Conservation (phyloP, 2,113 vertebrate genomes). For the Aepyceros melampus region DNA sequence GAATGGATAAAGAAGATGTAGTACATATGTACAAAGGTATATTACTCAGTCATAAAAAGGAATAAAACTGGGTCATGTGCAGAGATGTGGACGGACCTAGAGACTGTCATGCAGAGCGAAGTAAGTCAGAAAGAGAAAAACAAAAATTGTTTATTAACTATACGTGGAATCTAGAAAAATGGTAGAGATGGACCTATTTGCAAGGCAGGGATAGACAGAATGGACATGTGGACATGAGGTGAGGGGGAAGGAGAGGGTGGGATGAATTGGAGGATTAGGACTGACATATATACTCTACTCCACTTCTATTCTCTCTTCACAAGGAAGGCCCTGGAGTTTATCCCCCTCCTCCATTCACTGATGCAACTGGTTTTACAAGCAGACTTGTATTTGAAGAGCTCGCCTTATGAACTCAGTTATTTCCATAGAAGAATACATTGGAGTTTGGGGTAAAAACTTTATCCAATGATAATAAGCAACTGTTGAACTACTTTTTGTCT, state of each 20-base stretch:
- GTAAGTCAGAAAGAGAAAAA: not conserved
- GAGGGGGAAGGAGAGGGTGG: not conserved
- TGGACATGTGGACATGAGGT: not conserved
- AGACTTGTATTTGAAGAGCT: not conserved
- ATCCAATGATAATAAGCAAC: not conserved
- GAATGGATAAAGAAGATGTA: not conserved
- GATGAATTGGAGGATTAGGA: not conserved
- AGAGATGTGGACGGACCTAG: not conserved
- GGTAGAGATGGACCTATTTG: not conserved
- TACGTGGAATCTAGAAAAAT: not conserved
- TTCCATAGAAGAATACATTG: not conserved
- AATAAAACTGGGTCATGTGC: not conserved
- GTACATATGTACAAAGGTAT: not conserved
- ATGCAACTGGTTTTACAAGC: not conserved
- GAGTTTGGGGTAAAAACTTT: not conserved
- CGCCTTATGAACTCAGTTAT: not conserved
- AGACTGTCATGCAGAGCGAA: not conserved
- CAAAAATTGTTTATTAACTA: not conserved
- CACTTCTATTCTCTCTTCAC: not conserved
- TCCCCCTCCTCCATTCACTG: not conserved
- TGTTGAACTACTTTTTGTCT: not conserved
- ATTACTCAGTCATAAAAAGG: not conserved
- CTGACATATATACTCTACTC: not conserved
- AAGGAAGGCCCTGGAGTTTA: not conserved
- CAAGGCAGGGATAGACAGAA: not conserved